Evolutionary conservation across 2,113 vertebrate species (phyloP), one percentile per base, ranked within the genome.

Genomic region (Xyliphius kryptos): DNA sequence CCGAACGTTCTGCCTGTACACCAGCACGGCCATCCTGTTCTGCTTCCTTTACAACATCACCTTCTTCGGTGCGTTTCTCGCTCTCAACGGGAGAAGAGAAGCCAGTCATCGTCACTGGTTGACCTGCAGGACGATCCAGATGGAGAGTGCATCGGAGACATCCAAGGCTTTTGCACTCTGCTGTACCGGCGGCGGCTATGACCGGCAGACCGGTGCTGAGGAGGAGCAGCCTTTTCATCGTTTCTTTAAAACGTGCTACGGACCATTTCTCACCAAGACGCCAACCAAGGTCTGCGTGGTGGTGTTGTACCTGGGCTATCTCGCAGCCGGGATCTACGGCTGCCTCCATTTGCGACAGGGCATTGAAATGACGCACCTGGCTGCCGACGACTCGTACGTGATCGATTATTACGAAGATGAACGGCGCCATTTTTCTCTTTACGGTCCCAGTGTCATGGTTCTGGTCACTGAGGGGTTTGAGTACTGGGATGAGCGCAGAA

Each of bases 31-130:
- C 40, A 76, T 92, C 60, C 4, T 90, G 15, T 91, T 93, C 64
- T 91, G 86, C 47, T 91, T 89, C 74, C 3, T 91, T 2, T 92
- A 90, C 70, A 89, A 76, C 43, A 17, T 92, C 67, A 89, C 89
- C n/a, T 92, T 88, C 76, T 86, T 91, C 49, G 90, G 90, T 14
- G 87, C 84, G 26, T 6, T 87, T 52, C 64, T 91, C 68, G 89
- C 85, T 11, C 75, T 92, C 4, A 90, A 93, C 46, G 82, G 88
- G 40, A 84, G 57, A 61, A 77, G 83, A 12, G 73, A 90, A 76
- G 48, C 72, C n/a, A 57, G 65, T 46, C 90, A 88, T 68, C 72
- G 83, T 14, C 80, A 82, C 66, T 90, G 88, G 86, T 52, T 92
- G 63, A 85, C 79, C 46, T 91, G 83, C 40, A 56, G 50, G 56